Evolutionary conservation across 2,888 invertebrate species (phyloP), one percentile per base, ranked within the genome.

Genomic region (Harpagoxenus sublaevis): DNA sequence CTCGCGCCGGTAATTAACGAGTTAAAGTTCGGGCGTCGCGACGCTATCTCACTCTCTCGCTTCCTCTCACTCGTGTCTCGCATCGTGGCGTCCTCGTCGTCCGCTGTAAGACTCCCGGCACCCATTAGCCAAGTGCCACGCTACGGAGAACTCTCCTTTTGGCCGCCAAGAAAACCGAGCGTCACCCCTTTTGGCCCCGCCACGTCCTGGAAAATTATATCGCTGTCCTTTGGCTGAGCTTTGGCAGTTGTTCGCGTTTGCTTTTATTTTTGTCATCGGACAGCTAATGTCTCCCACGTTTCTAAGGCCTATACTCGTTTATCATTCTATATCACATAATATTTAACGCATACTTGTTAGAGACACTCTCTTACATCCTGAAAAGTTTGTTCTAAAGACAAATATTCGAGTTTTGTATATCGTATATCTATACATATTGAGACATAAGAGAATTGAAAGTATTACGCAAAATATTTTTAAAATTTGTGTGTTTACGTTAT

Each of bases 1-100:
- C 93, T 93, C 94, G 93, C 94, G 93, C 92, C 93, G 94, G 95
- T 95, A 95, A 95, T 95, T 95, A 95, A 95, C 95, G 95, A 95
- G 95, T 95, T 94, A 94, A 95, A 95, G 95, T 95, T 95, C 94
- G 95, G 94, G 94, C 94, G 95, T 94, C 94, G 94, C 93, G 92
- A 93, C 92, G 93, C 88, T 73, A 62, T 66, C 91, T 89, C 84
- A 62, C 28, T 62, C 85, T 79, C 51, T 60, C 48, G 55, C 90
- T 90, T 90, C 84, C 60, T 53, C 70, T 31, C 65, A 31, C 51
- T 74, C 60, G 53, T 53, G 63, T 63, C 92, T 91, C 91, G 90
- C 90, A 88, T 90, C 86, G 77, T n/a, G 60, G 74, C 74, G 78
- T 73, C 79, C 60, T 85, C 85, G 75, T 51, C 66, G 51, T 70